These are phyloP conservation scores for Drosophila mimetica DNA, from an alignment of 2,888 invertebrate species.

Conservation along the genomic window DNA sequence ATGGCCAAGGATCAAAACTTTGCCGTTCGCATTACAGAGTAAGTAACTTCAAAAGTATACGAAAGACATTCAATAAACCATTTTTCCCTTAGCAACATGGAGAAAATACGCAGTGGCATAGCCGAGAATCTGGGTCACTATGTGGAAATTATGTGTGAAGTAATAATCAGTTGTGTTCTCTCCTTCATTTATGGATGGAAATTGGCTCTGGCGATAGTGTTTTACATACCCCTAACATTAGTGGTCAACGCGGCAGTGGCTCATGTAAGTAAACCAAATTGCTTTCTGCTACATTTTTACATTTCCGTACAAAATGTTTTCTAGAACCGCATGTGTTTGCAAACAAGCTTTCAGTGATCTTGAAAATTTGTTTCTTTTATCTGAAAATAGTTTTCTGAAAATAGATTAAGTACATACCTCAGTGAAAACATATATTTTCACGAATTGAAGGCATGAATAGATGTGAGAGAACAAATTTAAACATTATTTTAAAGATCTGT, in stretches of 20 bases:
- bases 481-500: not conserved
- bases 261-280: conserved; percentile 85
- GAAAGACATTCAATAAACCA: too few relatives aligned
- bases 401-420: conserved; percentile 4
- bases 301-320: not conserved
- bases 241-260: conserved; percentile 90
- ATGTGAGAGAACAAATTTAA: not conserved
- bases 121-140: conserved; percentile 92
- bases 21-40: conserved; percentile 90
- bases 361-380: conserved; percentile 8
- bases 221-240: conserved; percentile 90
- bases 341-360: conserved; percentile 18
- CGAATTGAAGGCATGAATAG: not conserved
- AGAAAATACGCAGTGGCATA: conserved; percentile 92
- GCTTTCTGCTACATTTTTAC: too few relatives aligned
- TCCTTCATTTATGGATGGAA: conserved; percentile 93
- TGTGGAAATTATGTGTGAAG: conserved; percentile 86
- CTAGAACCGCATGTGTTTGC: not conserved
- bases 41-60: conserved; percentile 63
- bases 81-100: conserved; percentile 87
- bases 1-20: conserved; percentile 89
- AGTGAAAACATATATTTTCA: conserved; percentile 10
- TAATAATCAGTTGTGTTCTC: conserved; percentile 83
- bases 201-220: conserved; percentile 90
- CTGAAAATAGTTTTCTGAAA: conserved; percentile 22